Evolutionary conservation across 2,888 invertebrate genomes (phyloP).

Genomic region (Ctena decussata): DNA sequence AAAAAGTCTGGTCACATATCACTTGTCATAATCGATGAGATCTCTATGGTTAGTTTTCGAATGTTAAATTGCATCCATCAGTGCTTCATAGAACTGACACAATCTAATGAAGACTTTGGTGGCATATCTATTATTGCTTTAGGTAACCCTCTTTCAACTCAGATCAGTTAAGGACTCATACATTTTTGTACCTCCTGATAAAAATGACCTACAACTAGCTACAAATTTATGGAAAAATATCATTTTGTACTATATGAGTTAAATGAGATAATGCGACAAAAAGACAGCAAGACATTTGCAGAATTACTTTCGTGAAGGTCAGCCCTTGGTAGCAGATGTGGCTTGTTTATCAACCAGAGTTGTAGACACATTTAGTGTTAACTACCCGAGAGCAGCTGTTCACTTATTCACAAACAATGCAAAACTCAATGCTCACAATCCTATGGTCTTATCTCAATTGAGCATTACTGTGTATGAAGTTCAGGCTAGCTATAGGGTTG

Average conservation of each 20-base stretch:
- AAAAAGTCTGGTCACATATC: constrained; percentile 35
- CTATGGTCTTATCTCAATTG: neutral
- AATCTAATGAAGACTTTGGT: constrained; percentile 38
- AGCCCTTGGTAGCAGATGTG: constrained; percentile 2
- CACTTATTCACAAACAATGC: constrained; percentile 6
- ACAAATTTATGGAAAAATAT: constrained; percentile 41
- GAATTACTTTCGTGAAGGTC: constrained; percentile 51
- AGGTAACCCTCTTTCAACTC: constrained; percentile 62
- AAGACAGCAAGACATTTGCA: constrained; percentile 51
- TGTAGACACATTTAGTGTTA: neutral
- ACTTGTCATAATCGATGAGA: constrained; percentile 63
- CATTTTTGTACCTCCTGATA: constrained; percentile 34
- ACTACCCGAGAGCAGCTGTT: neutral
- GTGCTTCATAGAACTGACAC: constrained; percentile 47
- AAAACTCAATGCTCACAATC: neutral
- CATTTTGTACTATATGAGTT: constrained; percentile 55
- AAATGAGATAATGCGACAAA: constrained; percentile 59
- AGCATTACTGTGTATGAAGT: neutral
- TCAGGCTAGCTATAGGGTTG: neutral
- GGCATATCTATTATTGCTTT: constrained; percentile 52
- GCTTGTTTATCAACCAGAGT: neutral
- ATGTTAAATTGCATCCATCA: constrained; percentile 61
- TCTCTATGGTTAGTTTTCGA: constrained; percentile 63
- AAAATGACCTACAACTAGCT: constrained; percentile 34
- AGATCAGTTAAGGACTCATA: constrained; percentile 51